These are phyloP conservation scores for Ciconia maguari DNA, from an alignment of 2,113 vertebrate species.

Conservation along the genomic window DNA sequence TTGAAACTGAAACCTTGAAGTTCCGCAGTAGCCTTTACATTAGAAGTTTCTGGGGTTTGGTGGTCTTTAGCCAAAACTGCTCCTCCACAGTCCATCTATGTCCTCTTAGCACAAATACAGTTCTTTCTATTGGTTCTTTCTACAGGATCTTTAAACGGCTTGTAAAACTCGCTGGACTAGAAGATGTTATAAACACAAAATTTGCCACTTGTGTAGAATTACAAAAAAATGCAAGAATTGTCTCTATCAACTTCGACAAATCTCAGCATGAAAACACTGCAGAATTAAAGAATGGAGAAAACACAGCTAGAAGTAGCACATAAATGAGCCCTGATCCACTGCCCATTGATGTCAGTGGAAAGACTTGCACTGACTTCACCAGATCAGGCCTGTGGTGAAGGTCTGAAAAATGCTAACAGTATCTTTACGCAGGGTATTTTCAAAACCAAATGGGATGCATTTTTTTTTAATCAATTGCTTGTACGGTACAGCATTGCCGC, in stretches of 20 bases:
- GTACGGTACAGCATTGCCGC: background rate
- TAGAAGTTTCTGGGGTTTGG: background rate
- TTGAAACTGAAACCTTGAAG: background rate
- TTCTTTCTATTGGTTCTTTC: background rate
- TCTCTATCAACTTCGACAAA: background rate
- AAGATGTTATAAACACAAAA: background rate
- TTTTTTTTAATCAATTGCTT: background rate
- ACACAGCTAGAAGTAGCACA: slow-evolving; percentile 22
- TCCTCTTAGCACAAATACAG: background rate
- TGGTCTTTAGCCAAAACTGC: background rate
- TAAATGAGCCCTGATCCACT: slow-evolving; percentile 39
- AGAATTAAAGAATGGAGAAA: slow-evolving; percentile 42
- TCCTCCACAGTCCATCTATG: background rate
- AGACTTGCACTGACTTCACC: slow-evolving; percentile 46
- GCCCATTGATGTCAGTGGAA: slow-evolving; percentile 62
- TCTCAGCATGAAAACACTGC: background rate
- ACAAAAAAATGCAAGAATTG: background rate
- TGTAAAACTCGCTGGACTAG: background rate
- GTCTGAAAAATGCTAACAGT: background rate
- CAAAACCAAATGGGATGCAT: background rate
- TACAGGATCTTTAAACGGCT: background rate
- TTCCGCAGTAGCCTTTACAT: background rate
- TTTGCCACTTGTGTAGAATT: background rate
- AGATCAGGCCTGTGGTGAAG: slow-evolving; percentile 4
- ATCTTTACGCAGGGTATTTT: background rate